Evolutionary conservation across 2,797 vertebrate species (phyloP).

Genomic region (Lateolabrax maculatus): DNA sequence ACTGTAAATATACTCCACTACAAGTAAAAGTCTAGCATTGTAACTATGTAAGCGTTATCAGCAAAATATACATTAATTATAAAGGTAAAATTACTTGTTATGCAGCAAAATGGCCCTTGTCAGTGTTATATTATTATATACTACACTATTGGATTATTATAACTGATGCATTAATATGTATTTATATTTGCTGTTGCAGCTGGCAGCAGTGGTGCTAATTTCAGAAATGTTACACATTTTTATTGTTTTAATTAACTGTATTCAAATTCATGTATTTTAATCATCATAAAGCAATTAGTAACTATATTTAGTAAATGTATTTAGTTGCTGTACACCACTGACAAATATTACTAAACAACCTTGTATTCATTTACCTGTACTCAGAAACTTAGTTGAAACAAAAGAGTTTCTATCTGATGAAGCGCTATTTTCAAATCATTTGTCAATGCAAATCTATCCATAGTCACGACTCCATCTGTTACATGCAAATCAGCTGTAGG

Average conservation of each 20-base stretch:
- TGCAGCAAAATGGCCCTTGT: background rate
- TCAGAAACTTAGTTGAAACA: constrained; percentile 29
- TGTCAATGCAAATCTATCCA: constrained; percentile 55
- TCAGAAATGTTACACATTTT: background rate
- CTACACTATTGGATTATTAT: background rate
- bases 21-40: background rate
- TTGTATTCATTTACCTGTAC: constrained; percentile 12
- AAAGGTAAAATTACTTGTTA: background rate
- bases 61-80: background rate
- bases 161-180: background rate
- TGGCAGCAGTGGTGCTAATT: background rate
- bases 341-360: background rate
- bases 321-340: background rate
- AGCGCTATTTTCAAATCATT: constrained; percentile 30
- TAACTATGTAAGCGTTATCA: background rate
- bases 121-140: background rate
- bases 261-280: background rate
- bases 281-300: background rate
- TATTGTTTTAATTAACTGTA: background rate
- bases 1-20: background rate
- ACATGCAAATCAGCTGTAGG: constrained; percentile 45
- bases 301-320: background rate
- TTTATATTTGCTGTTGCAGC: background rate
- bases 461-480: constrained; percentile 6
- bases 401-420: constrained; percentile 21